Evolutionary conservation across 2,797 vertebrate genomes (phyloP).

Genomic region (Okamejei kenojei): DNA sequence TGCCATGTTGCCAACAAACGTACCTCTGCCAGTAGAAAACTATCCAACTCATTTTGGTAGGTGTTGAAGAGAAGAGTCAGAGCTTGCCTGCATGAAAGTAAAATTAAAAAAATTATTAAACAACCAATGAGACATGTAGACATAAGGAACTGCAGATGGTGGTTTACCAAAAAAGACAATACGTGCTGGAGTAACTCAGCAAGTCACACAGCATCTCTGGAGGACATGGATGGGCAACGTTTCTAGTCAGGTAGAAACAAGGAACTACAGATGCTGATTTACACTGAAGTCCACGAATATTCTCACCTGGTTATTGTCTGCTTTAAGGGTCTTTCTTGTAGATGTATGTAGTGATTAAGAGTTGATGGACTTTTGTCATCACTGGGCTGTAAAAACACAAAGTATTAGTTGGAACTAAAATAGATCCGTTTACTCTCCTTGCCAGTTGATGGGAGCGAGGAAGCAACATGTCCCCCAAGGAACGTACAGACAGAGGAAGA

Average conservation of each 20-base stretch:
- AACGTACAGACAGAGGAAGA: not conserved
- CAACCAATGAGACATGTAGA: not conserved
- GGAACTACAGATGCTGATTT: too few species aligned
- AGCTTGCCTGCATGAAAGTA: slow-evolving; percentile 68
- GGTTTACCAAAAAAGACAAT: too few species aligned
- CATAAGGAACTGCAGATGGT: too few species aligned
- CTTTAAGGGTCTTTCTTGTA: slow-evolving; percentile 88
- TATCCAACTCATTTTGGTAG: slow-evolving; percentile 85
- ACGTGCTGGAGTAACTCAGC: too few species aligned
- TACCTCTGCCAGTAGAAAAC: slow-evolving; percentile 79
- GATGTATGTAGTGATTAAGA: slow-evolving; percentile 83
- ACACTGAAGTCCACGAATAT: not conserved
- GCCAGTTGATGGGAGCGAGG: not conserved
- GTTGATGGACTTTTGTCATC: slow-evolving; percentile 78
- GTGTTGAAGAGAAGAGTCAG: slow-evolving; percentile 86
- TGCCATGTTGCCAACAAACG: not conserved
- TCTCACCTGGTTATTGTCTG: slow-evolving; percentile 89
- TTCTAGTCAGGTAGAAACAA: too few species aligned
- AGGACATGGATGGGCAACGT: too few species aligned
- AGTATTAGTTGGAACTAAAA: not conserved
- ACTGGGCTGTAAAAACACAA: slow-evolving; percentile 58
- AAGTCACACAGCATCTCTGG: too few species aligned
- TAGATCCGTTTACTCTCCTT: too few species aligned
- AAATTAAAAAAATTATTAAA: not conserved
- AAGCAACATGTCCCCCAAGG: not conserved